Percentiles rank a stretch among this genome's conserved stretches.
Evolutionary conservation across 2,888 invertebrate genomes (phyloP).

Genomic region (Stenoptilia bipunctidactyla): DNA sequence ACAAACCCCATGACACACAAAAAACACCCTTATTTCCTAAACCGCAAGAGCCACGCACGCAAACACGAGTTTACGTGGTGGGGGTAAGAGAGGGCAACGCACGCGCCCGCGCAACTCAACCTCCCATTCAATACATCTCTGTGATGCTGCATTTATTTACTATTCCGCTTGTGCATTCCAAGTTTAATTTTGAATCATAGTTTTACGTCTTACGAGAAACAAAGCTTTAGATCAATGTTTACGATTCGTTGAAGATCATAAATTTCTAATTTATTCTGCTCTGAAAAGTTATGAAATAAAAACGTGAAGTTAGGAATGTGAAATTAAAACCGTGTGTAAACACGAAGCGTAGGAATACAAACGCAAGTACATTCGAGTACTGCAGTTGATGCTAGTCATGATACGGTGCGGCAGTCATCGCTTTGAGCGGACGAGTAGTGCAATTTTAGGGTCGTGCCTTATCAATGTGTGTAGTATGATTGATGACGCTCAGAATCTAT

Average conservation of each 20-base stretch:
- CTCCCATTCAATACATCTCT: slow-evolving; percentile 50
- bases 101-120: slow-evolving; percentile 49
- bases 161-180: slow-evolving; percentile 27
- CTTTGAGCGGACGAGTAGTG: slow-evolving; percentile 30
- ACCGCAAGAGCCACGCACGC: not conserved
- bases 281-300: slow-evolving; percentile 2
- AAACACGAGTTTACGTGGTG: slow-evolving; percentile 23
- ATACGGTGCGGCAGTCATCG: slow-evolving; percentile 46
- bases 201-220: not conserved
- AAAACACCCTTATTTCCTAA: not conserved
- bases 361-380: not conserved
- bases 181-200: slow-evolving; percentile 13
- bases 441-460: slow-evolving; percentile 2
- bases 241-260: not conserved
- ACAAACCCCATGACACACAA: slow-evolving; percentile 16
- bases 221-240: not conserved
- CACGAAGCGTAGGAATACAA: not conserved
- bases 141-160: slow-evolving; percentile 46
- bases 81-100: slow-evolving; percentile 49
- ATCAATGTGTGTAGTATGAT: no score
- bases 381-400: slow-evolving; percentile 26
- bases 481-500: no score
- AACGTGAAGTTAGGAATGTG: not conserved
- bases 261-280: not conserved
- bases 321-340: not conserved